phyloP scores from a whole-genome alignment of 2,797 vertebrate species.

The Xiphorhynchus erythropygius region DNA sequence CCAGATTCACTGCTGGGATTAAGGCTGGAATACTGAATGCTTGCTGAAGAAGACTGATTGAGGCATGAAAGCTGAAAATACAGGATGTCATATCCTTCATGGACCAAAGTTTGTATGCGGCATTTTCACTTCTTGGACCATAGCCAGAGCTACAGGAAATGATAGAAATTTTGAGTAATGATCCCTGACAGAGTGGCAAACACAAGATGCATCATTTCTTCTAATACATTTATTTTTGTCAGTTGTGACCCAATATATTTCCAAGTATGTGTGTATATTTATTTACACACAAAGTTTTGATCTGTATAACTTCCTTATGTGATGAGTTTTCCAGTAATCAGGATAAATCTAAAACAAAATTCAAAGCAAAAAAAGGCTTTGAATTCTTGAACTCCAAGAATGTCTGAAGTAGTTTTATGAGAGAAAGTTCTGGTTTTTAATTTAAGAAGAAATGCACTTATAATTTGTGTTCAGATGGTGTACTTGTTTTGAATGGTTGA shows the following conservation, averaged over 20 bases:
- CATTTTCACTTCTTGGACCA: background rate
- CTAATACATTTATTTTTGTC: background rate
- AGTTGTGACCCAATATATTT: background rate
- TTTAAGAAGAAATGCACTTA: background rate
- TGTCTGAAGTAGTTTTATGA: background rate
- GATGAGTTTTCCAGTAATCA: background rate
- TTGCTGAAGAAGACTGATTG: background rate
- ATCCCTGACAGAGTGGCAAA: background rate
- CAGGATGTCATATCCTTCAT: background rate
- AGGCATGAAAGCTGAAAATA: slow-evolving; percentile 10
- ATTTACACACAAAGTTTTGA: background rate
- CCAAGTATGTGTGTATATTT: background rate
- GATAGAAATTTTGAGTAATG: background rate
- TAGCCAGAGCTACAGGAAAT: background rate
- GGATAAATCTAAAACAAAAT: background rate
- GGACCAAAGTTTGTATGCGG: background rate
- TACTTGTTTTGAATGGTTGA: background rate
- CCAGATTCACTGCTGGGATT: background rate
- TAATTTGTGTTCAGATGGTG: background rate
- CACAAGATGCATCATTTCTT: background rate
- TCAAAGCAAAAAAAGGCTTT: background rate
- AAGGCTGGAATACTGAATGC: background rate
- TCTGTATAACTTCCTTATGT: background rate
- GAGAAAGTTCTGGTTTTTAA: background rate
- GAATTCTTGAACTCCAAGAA: background rate